Evolutionary conservation across 1,140 invertebrate species (phyloP).

Genomic region (Doryteuthis pealeii): DNA sequence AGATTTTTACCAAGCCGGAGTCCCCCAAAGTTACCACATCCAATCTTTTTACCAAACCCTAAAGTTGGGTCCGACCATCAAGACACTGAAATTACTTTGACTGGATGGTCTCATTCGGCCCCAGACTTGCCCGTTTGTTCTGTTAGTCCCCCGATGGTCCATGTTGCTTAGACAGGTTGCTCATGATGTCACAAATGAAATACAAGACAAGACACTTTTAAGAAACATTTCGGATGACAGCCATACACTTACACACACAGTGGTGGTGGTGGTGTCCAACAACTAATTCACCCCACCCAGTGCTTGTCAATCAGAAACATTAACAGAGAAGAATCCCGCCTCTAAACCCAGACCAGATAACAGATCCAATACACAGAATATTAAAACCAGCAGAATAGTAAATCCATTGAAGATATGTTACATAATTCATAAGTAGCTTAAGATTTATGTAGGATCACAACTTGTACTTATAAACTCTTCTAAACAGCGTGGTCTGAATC

Average conservation of each 20-base stretch:
- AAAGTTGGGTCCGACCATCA: not conserved
- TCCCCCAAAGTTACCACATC: not conserved
- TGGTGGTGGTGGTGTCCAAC: not conserved
- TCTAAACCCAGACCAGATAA: too few relatives aligned
- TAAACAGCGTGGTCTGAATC: too few relatives aligned
- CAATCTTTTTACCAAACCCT: not conserved
- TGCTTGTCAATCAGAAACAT: not conserved
- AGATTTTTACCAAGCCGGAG: not conserved
- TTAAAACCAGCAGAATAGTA: too few relatives aligned
- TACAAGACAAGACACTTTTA: not conserved
- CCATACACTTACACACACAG: conserved; percentile 3
- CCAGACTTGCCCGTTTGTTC: not conserved
- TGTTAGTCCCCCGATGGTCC: not conserved
- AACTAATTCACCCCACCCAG: not conserved
- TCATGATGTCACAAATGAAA: not conserved
- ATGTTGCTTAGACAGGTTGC: conserved; percentile 6
- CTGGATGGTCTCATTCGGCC: too few relatives aligned
- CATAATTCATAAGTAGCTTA: too few relatives aligned
- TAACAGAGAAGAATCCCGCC: too few relatives aligned
- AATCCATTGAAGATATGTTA: too few relatives aligned
- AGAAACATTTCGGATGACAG: conserved; percentile 5
- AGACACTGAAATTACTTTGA: too few relatives aligned
- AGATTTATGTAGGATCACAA: too few relatives aligned
- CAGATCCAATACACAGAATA: too few relatives aligned
- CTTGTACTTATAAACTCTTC: too few relatives aligned